Evolutionary conservation across 2,888 invertebrate genomes (phyloP).

Genomic region (Mesoligia furuncula): DNA sequence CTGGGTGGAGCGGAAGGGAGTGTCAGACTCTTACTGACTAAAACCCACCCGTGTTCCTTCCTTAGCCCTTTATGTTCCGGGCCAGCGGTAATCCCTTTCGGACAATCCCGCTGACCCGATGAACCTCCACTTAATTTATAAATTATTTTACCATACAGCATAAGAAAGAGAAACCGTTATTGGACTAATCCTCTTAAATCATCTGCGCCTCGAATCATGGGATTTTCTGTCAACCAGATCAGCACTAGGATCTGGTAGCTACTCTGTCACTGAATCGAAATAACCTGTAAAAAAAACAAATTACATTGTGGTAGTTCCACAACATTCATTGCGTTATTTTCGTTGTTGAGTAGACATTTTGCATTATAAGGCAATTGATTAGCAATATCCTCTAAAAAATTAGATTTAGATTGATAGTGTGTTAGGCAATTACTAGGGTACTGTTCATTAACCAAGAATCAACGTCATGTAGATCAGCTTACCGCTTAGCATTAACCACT

Average conservation of each 20-base stretch:
- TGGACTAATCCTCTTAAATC: not conserved
- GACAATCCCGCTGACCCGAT: too few relatives aligned
- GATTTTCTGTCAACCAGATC: not conserved
- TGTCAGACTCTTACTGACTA: too few relatives aligned
- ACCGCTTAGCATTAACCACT: slow-evolving; percentile 45
- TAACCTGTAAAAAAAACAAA: not conserved
- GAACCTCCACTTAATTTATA: not conserved
- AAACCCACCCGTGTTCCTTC: too few relatives aligned
- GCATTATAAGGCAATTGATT: not conserved
- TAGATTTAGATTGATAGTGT: not conserved
- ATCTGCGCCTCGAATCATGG: too few relatives aligned
- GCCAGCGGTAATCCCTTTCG: too few relatives aligned
- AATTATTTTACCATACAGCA: not conserved
- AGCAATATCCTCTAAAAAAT: not conserved
- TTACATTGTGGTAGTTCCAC: not conserved
- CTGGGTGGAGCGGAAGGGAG: too few relatives aligned
- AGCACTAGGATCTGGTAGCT: not conserved
- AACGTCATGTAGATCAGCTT: not conserved
- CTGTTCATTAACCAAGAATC: not conserved
- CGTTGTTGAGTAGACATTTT: not conserved
- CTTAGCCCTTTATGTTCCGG: too few relatives aligned
- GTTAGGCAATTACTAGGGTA: not conserved
- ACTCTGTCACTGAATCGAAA: not conserved
- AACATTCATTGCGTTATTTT: too few relatives aligned
- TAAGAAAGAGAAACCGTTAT: not conserved